Evolutionary conservation across 2,113 vertebrate species (phyloP), one percentile per base, ranked within the genome.

Genomic region (Cygnus atratus): DNA sequence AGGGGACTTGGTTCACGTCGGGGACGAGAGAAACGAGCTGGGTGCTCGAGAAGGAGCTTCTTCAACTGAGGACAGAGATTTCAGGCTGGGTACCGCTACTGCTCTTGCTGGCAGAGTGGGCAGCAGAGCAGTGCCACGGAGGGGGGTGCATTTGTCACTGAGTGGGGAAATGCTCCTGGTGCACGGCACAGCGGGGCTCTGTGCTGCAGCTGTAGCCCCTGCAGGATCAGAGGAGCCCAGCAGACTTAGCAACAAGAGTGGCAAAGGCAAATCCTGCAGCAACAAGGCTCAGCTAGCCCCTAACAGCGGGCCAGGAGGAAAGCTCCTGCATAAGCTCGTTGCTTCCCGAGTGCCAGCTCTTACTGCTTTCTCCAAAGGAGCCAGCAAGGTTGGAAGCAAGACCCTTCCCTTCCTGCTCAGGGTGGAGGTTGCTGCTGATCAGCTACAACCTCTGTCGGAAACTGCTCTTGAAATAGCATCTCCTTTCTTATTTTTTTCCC

Each of bases 1-100:
- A 55, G 10, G 18, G 11, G 28, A 7, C 19, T 33, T 59, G 4
- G 3, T 18, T 68, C 54, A 6, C 0, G 0, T 75, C 20, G 1
- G 26, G 54, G 33, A 31, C 1, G 4, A n/a, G 13, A 71, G 66
- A 57, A 75, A 35, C 0, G 2, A 71, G 29, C 33, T 46, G 52
- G 6, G 5, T 67, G 52, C 74, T 44, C 37, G 17, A 46, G 19
- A 70, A 22, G 11, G 24, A 29, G 19, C 1, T 52, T 28, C 52
- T 52, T 8, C 19, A 5, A 52, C 9, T 5, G 10, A 43, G 28
- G 48, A 3, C 11, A 58, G 89, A 59, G 67, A 25, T 46, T 75
- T 71, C 57, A 35, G 58, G 52, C 66, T 73, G 39, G 3, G 21
- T 68, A 22, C 28, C 2, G 2, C 62, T 62, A 4, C 39, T 91